These are phyloP conservation scores for Hofmannophila pseudospretella DNA, from an alignment of 2,888 invertebrate genomes.

Conservation along the genomic window DNA sequence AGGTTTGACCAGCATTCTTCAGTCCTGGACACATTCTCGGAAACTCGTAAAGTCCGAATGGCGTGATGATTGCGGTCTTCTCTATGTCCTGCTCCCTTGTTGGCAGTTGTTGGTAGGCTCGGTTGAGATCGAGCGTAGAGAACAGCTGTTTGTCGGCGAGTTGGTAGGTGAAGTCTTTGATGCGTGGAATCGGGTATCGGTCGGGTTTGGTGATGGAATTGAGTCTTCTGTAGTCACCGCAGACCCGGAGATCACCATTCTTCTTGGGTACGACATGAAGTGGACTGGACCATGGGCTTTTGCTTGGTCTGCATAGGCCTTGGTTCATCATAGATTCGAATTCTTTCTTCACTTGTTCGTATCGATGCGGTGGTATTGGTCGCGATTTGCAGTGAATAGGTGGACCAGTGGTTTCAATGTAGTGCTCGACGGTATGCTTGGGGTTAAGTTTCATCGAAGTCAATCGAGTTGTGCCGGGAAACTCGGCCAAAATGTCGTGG, in stretches of 20 bases:
- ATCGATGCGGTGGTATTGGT: background rate
- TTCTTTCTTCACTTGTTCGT: background rate
- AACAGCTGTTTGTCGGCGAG: background rate
- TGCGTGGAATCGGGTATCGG: conserved; percentile 3
- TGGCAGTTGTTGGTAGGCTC: conserved; percentile 30
- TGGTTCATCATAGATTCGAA: background rate
- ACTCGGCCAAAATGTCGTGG: too few relatives aligned
- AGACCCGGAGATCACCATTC: conserved; percentile 9
- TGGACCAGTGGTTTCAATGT: too few relatives aligned
- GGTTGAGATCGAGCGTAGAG: conserved; percentile 22
- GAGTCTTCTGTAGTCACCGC: conserved; percentile 13
- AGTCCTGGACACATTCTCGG: too few relatives aligned
- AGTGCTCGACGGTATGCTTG: too few relatives aligned
- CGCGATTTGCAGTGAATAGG: too few relatives aligned
- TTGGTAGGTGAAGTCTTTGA: conserved; percentile 6
- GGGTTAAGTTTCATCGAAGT: too few relatives aligned
- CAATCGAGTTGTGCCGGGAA: too few relatives aligned
- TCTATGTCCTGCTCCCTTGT: too few relatives aligned
- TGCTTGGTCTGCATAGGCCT: background rate
- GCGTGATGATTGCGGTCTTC: too few relatives aligned
- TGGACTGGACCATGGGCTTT: conserved; percentile 12
- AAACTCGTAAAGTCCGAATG: too few relatives aligned
- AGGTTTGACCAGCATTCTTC: too few relatives aligned
- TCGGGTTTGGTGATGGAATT: conserved; percentile 14
- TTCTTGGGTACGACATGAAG: too few relatives aligned